These are phyloP conservation scores for Meganola albula DNA, from an alignment of 2,888 invertebrate genomes.

Conservation along the genomic window DNA sequence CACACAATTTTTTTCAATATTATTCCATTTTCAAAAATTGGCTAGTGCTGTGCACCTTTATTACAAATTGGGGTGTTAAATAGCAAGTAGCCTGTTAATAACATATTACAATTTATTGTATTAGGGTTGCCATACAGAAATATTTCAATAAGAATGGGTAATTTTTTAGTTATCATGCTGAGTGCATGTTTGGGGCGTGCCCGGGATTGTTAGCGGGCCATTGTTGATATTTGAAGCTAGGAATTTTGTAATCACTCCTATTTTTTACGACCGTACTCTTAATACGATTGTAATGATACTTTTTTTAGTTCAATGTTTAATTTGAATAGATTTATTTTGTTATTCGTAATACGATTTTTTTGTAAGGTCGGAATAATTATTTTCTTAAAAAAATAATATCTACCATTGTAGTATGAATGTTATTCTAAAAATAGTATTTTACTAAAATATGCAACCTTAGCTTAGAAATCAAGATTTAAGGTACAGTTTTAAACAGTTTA, in stretches of 20 bases:
- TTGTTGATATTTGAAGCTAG: slow-evolving; percentile 60
- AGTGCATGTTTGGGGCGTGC: slow-evolving; percentile 73
- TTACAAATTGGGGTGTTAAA: slow-evolving; percentile 50
- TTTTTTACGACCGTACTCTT: slow-evolving; percentile 31
- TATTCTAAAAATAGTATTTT: too few relatives aligned
- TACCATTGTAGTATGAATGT: too few relatives aligned
- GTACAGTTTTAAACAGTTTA: too few relatives aligned
- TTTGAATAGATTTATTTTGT: too few relatives aligned
- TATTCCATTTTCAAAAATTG: slow-evolving; percentile 21
- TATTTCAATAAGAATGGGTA: slow-evolving; percentile 70
- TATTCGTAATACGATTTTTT: too few relatives aligned
- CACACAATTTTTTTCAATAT: too few relatives aligned
- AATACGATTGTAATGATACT: slow-evolving; percentile 15
- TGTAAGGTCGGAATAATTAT: background rate
- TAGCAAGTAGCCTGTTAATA: slow-evolving; percentile 71
- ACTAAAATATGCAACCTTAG: too few relatives aligned
- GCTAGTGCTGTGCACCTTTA: slow-evolving; percentile 32
- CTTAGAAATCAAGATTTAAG: too few relatives aligned
- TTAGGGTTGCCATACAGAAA: slow-evolving; percentile 68
- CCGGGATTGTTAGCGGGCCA: slow-evolving; percentile 54
- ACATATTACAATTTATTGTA: slow-evolving; percentile 73
- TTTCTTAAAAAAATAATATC: too few relatives aligned
- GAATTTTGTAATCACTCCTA: slow-evolving; percentile 62
- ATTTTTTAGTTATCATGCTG: slow-evolving; percentile 70
- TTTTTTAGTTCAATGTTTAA: too few relatives aligned